These are phyloP conservation scores for Notolepis coatsorum DNA, from an alignment of 2,797 vertebrate species.

Conservation along the genomic window DNA sequence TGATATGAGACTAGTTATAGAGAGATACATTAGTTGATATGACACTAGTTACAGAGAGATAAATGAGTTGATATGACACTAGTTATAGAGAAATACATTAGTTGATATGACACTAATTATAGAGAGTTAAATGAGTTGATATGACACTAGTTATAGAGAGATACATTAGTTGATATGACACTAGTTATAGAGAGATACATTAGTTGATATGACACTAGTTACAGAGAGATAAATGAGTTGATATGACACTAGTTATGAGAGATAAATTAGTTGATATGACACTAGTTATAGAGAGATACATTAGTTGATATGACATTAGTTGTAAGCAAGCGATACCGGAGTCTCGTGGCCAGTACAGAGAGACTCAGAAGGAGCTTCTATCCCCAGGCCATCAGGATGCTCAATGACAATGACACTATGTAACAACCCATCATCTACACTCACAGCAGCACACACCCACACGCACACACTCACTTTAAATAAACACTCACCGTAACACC, in stretches of 20 bases:
- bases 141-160: not conserved
- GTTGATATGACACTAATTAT: not conserved
- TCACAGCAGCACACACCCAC: too few relatives aligned
- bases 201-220: not conserved
- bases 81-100: constrained; percentile 16
- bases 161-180: too few relatives aligned
- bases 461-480: too few relatives aligned
- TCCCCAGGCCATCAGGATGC: too few relatives aligned
- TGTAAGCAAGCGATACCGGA: too few relatives aligned
- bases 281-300: constrained; percentile 8
- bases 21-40: not conserved
- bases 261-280: too few relatives aligned
- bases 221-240: not conserved
- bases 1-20: not conserved
- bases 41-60: not conserved
- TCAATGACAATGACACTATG: too few relatives aligned
- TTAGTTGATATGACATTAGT: not conserved
- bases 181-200: constrained; percentile 11
- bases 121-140: not conserved
- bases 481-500: too few relatives aligned
- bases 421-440: too few relatives aligned
- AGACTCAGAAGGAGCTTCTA: too few relatives aligned
- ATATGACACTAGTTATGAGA: not conserved
- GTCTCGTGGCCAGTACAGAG: too few relatives aligned
- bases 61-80: too few relatives aligned